Evolutionary conservation across 1,140 invertebrate species (phyloP).

Genomic region (Brachionus koreanus): DNA sequence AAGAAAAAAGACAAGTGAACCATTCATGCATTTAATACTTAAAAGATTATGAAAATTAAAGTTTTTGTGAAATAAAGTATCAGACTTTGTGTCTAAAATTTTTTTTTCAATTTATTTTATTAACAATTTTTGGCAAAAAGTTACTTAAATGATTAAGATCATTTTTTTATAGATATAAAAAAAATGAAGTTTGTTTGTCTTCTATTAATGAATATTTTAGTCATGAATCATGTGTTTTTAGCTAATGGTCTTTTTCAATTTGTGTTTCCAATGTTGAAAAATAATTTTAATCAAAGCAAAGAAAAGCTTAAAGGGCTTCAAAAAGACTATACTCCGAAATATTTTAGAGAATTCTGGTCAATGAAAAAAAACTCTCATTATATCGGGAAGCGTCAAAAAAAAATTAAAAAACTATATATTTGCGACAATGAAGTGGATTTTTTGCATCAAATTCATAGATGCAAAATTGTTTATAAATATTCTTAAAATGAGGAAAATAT

Average conservation of each 20-base stretch:
- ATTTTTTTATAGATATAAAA: background rate
- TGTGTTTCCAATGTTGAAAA: background rate
- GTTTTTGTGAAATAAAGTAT: too few species aligned
- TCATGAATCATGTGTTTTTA: background rate
- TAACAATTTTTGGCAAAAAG: too few species aligned
- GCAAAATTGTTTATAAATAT: background rate
- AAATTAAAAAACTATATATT: background rate
- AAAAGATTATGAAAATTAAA: too few species aligned
- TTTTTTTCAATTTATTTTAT: too few species aligned
- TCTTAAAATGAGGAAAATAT: background rate
- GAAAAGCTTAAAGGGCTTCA: background rate
- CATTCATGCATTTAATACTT: too few species aligned
- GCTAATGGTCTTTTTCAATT: background rate
- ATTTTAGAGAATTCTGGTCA: background rate
- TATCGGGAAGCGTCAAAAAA: background rate
- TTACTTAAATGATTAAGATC: background rate
- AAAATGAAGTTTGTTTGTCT: background rate
- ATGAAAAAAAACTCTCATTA: conserved; percentile 28
- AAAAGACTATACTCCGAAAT: background rate
- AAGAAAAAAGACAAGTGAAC: too few species aligned
- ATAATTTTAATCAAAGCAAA: background rate
- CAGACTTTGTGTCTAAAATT: too few species aligned
- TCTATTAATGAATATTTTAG: background rate
- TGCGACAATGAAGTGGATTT: background rate
- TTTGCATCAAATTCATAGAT: background rate